phyloP scores from a whole-genome alignment of 2,888 invertebrate genomes.

The Aphidoletes aphidimyza region DNA sequence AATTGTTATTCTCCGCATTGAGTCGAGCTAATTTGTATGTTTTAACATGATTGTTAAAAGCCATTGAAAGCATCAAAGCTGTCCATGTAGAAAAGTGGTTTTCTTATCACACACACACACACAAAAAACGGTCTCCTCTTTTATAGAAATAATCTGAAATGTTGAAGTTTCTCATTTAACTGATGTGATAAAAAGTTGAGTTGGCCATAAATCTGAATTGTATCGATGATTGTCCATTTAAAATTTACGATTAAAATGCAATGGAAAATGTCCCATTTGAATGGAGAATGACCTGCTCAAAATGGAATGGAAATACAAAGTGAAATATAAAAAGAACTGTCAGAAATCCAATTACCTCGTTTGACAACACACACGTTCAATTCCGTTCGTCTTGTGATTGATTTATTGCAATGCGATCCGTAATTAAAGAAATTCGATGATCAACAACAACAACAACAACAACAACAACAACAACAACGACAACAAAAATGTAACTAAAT shows the following conservation, averaged over 20 bases:
- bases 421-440: constrained; percentile 27
- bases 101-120: background rate
- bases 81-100: background rate
- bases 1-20: too few species aligned
- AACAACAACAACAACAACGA: background rate
- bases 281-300: background rate
- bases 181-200: background rate
- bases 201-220: constrained; percentile 13
- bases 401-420: constrained; percentile 50
- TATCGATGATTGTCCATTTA: constrained; percentile 38
- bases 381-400: constrained; percentile 20
- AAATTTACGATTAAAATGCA: constrained; percentile 21
- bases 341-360: constrained; percentile 30
- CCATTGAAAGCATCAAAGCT: background rate
- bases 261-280: background rate
- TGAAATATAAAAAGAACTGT: background rate
- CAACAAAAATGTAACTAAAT: background rate
- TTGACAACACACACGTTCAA: constrained; percentile 39
- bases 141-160: background rate
- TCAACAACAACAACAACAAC: background rate
- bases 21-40: constrained; percentile 21
- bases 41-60: constrained; percentile 1
- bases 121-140: too few species aligned
- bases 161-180: background rate
- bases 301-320: background rate